These are phyloP conservation scores for Nephrotoma guestfalica DNA, from an alignment of 2,888 invertebrate species.

Conservation along the genomic window DNA sequence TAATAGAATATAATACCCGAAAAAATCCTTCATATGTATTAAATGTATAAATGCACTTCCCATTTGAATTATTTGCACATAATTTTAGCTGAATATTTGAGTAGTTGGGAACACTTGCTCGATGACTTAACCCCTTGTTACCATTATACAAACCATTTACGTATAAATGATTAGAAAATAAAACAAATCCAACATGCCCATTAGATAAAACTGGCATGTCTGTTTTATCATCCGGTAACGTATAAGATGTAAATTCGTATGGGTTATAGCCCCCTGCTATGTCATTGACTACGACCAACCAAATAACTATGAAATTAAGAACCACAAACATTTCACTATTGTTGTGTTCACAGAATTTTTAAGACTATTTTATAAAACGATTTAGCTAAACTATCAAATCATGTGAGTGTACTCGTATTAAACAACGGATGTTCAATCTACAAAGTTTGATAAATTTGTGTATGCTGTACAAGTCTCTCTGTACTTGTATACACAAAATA, in stretches of 20 bases:
- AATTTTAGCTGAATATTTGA: constrained; percentile 30
- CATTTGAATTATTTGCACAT: neutral
- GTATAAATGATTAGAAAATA: constrained; percentile 42
- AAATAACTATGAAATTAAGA: neutral
- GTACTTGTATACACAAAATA: no score
- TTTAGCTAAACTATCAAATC: neutral
- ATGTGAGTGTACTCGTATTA: neutral
- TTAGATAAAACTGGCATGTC: constrained; percentile 44
- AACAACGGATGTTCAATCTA: neutral
- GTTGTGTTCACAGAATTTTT: neutral
- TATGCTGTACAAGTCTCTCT: no score
- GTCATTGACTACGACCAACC: neutral
- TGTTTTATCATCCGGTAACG: neutral
- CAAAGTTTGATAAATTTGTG: neutral
- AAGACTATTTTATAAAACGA: neutral
- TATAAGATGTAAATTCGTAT: neutral
- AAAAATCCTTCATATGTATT: neutral
- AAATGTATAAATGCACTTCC: neutral
- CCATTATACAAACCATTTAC: constrained; percentile 48
- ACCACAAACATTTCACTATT: neutral
- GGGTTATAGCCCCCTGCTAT: neutral
- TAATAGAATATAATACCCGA: neutral
- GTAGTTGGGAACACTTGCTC: constrained; percentile 46
- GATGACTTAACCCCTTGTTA: constrained; percentile 37
- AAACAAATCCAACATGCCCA: constrained; percentile 42